Evolutionary conservation across 2,113 vertebrate species (phyloP).

Genomic region (Tachysurus fulvidraco): DNA sequence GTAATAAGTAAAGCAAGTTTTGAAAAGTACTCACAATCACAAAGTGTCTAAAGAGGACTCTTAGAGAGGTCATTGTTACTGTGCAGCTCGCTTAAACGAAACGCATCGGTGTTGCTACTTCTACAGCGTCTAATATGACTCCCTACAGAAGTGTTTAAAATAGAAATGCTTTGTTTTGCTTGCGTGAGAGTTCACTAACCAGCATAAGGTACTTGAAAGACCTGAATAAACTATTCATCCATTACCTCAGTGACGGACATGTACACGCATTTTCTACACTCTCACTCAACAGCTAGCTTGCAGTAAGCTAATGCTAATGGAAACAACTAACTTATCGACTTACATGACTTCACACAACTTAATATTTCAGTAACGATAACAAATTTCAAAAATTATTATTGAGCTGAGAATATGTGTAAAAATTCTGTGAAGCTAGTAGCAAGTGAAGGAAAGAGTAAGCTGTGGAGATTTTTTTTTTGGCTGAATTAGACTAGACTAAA

Average conservation of each 20-base stretch:
- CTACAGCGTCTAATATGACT: constrained; percentile 9
- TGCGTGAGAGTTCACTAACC: not conserved
- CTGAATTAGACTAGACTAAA: not conserved
- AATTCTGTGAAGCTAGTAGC: not conserved
- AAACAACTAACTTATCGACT: not conserved
- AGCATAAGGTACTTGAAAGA: not conserved
- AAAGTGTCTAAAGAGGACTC: constrained; percentile 23
- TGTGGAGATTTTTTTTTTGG: not conserved
- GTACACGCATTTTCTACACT: not conserved
- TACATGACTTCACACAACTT: not conserved
- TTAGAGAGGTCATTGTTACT: constrained; percentile 12
- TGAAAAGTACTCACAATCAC: constrained; percentile 17
- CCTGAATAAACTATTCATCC: not conserved
- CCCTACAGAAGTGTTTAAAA: not conserved
- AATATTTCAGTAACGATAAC: not conserved
- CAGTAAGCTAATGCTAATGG: no score
- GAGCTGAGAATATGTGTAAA: not conserved
- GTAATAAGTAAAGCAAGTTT: constrained; percentile 35
- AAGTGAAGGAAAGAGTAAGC: not conserved
- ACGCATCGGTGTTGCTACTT: constrained; percentile 19
- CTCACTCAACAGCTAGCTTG: not conserved
- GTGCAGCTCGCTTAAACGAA: constrained; percentile 17
- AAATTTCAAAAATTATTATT: not conserved
- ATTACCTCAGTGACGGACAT: not conserved
- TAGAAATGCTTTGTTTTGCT: not conserved